These are phyloP conservation scores for Telmatochromis bifrenatus DNA, from an alignment of 2,113 vertebrate species.

Conservation along the genomic window DNA sequence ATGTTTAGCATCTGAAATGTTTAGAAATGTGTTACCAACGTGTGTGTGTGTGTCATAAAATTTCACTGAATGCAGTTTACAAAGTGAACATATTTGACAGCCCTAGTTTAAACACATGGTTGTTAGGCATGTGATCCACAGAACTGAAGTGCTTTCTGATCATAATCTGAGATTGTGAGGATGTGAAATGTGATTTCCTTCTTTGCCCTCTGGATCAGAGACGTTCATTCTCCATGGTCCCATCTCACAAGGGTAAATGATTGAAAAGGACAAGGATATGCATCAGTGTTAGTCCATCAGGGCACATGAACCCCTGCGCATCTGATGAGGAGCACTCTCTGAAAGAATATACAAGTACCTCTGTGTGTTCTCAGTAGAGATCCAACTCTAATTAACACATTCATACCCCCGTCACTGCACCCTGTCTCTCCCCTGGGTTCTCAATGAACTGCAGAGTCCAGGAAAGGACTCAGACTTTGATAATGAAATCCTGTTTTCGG, in stretches of 20 bases:
- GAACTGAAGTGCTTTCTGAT: conserved; percentile 28
- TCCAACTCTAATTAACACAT: conserved; percentile 59
- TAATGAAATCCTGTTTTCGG: conserved; percentile 27
- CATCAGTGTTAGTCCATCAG: conserved; percentile 21
- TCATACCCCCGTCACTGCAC: background rate
- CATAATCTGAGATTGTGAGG: conserved; percentile 1
- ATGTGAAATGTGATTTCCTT: conserved; percentile 25
- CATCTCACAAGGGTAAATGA: conserved; percentile 36
- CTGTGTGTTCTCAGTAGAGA: conserved; percentile 55
- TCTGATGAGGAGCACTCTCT: conserved; percentile 48
- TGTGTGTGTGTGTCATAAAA: background rate
- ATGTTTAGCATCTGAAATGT: background rate
- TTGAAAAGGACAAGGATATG: conserved; percentile 51
- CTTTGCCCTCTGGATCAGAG: conserved; percentile 36
- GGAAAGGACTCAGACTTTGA: conserved; percentile 57
- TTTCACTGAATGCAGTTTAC: background rate
- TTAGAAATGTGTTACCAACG: background rate
- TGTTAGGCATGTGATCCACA: conserved; percentile 14
- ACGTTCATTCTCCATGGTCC: conserved; percentile 16
- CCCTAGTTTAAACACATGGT: conserved; percentile 29
- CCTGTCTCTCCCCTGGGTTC: conserved; percentile 20
- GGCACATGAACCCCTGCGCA: conserved; percentile 16
- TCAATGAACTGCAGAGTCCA: conserved; percentile 41
- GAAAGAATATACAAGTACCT: conserved; percentile 72
- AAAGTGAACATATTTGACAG: background rate